Evolutionary conservation across 2,113 vertebrate species (phyloP).

Genomic region (Tenrec ecaudatus): DNA sequence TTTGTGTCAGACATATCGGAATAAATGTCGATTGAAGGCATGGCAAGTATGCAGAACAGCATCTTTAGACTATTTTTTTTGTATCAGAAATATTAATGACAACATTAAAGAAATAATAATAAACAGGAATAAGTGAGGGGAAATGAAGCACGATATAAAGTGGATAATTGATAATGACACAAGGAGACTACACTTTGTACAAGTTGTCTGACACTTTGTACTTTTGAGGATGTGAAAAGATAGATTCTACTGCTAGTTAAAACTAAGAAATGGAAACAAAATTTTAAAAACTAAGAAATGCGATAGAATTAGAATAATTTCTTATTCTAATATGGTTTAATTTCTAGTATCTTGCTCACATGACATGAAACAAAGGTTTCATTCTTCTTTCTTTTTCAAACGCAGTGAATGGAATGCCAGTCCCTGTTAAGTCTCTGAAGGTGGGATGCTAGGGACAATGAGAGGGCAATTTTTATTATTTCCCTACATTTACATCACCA

Average conservation of each 20-base stretch:
- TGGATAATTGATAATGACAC: not conserved
- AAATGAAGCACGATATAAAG: not conserved
- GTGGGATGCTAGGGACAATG: not conserved
- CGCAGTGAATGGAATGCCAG: not conserved
- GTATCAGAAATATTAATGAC: no score
- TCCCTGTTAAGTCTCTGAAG: not conserved
- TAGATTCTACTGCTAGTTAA: not conserved
- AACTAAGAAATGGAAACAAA: no score
- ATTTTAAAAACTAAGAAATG: not conserved
- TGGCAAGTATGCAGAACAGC: not conserved
- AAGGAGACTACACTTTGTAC: no score
- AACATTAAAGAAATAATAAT: not conserved
- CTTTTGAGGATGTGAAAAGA: not conserved
- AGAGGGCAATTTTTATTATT: not conserved
- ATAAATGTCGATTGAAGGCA: not conserved
- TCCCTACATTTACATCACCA: not conserved
- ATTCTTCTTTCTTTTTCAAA: not conserved
- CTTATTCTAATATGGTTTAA: not conserved
- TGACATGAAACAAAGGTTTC: not conserved
- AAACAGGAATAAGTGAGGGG: no score
- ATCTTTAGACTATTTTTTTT: no score
- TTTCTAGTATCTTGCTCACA: not conserved
- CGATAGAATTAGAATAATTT: no score
- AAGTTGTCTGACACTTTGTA: no score
- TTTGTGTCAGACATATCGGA: not conserved